A percentile compares a stretch with the other conserved stretches of the same genome.
phyloP scores from a whole-genome alignment of 53 echinoderm and acorn worm species.

The Crossaster papposus region DNA sequence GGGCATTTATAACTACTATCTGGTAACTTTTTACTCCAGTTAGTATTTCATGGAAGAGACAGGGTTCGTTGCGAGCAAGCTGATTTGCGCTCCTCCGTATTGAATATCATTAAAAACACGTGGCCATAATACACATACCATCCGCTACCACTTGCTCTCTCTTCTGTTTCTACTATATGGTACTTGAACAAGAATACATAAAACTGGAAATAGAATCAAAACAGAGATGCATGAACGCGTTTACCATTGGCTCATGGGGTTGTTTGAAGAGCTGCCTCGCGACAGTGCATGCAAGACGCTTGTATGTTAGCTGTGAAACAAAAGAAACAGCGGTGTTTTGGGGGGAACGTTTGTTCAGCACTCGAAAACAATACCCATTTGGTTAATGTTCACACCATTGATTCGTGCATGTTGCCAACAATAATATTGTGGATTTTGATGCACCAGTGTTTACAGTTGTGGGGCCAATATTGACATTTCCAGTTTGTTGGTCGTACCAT shows the following conservation, averaged over 20 bases:
- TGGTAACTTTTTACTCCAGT: background rate
- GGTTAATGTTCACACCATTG: background rate
- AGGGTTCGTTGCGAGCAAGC: background rate
- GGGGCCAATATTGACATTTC: background rate
- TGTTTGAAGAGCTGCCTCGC: background rate
- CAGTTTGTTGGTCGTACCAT: background rate
- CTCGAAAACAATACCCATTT: background rate
- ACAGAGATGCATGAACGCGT: background rate
- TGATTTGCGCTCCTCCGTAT: background rate
- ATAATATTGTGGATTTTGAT: background rate
- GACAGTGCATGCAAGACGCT: background rate
- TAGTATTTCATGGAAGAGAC: conserved; percentile 2
- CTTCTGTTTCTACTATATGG: conserved; percentile 11
- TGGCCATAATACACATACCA: background rate
- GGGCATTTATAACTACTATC: background rate
- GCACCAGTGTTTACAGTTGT: background rate
- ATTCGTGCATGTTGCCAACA: background rate
- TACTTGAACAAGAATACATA: conserved; percentile 40
- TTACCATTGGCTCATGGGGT: background rate
- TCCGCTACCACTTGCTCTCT: background rate
- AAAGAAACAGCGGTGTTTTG: background rate
- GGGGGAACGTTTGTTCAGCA: background rate
- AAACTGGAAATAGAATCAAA: conserved; percentile 39
- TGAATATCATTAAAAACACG: conserved; percentile 24
- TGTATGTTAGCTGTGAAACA: background rate